A percentile compares a stretch with the other conserved stretches of the same genome.
Evolutionary conservation across 1,140 invertebrate species (phyloP).

Genomic region (Drosophila pandora): DNA sequence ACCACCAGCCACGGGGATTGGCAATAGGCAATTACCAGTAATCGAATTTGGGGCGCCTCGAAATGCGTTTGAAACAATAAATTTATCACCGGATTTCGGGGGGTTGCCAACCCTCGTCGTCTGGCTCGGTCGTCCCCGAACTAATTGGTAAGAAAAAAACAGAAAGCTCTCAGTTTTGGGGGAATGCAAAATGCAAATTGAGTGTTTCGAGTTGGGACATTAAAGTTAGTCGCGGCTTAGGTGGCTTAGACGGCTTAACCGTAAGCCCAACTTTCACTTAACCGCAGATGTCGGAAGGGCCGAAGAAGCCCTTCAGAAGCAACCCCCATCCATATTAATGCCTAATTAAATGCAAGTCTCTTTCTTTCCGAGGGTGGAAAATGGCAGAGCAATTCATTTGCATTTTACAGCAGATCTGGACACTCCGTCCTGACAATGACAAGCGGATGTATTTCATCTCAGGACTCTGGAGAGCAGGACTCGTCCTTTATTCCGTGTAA

Average conservation of each 20-base stretch:
- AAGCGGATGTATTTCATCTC: conserved; percentile 77
- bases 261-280: conserved; percentile 71
- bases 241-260: conserved; percentile 66
- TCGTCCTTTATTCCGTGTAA: conserved; percentile 47
- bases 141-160: background rate
- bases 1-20: conserved; percentile 16
- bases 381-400: conserved; percentile 62
- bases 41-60: conserved; percentile 63
- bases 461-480: conserved; percentile 33
- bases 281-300: conserved; percentile 52
- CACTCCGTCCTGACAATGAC: conserved; percentile 55
- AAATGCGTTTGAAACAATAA: conserved; percentile 76
- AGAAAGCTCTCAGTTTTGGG: background rate
- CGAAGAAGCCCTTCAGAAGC: conserved; percentile 29
- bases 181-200: conserved; percentile 72
- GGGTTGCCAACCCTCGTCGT: conserved; percentile 13
- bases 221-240: conserved; percentile 70
- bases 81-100: conserved; percentile 42
- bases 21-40: conserved; percentile 75
- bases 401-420: conserved; percentile 69
- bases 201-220: conserved; percentile 46
- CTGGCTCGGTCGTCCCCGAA: background rate
- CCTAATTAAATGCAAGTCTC: conserved; percentile 76
- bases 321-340: conserved; percentile 54
- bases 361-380: conserved; percentile 38